Conservation (phyloP, 2,797 vertebrate species). For the Bradypodion pumilum region DNA sequence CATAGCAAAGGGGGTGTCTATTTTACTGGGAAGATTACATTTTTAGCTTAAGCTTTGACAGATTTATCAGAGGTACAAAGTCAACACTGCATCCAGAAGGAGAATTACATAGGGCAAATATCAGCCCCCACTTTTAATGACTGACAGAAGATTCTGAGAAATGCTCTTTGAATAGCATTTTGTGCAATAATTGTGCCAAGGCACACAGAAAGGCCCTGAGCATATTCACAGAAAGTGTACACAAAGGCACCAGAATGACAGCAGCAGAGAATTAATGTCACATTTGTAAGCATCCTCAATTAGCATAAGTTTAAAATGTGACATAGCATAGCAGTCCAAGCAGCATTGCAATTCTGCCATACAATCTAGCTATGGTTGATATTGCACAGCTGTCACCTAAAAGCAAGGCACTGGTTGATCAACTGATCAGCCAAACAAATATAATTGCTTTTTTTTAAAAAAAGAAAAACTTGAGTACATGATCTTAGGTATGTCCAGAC, state of each 20-base stretch:
- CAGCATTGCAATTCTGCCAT: not conserved
- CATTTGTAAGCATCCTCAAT: not conserved
- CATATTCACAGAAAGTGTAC: not conserved
- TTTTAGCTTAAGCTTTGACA: not conserved
- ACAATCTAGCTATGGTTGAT: not conserved
- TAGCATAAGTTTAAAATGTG: conserved; percentile 3
- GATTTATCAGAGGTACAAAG: conserved; percentile 13
- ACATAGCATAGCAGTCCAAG: not conserved
- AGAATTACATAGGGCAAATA: conserved; percentile 17
- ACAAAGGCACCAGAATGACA: not conserved
- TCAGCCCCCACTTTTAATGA: conserved; percentile 14
- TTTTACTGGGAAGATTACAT: not conserved
- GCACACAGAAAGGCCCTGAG: not conserved
- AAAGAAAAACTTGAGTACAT: not conserved
- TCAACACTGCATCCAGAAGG: not conserved
- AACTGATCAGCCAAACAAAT: not conserved
- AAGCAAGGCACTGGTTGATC: not conserved
- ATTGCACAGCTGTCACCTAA: not conserved
- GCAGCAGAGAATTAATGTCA: not conserved
- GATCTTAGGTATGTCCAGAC: no score
- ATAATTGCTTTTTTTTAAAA: not conserved
- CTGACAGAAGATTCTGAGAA: not conserved
- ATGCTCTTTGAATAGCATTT: not conserved
- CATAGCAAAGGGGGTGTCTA: not conserved
- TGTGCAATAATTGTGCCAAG: not conserved